These are phyloP conservation scores for Phaetusa simplex DNA, from an alignment of 2,113 vertebrate genomes.

Conservation along the genomic window DNA sequence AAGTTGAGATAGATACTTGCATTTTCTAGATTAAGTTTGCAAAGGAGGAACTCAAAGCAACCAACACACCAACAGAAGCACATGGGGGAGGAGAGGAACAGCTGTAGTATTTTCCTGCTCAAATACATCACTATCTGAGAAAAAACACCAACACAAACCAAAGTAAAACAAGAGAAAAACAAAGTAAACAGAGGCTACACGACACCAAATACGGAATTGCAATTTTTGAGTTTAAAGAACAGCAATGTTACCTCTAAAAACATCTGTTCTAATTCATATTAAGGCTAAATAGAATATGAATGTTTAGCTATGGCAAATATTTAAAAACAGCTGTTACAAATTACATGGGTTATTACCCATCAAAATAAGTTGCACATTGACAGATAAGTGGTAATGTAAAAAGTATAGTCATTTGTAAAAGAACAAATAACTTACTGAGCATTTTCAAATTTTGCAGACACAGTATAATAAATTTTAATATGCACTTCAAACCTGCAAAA, in stretches of 20 bases:
- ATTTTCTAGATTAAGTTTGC: background rate
- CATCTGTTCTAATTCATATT: background rate
- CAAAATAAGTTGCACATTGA: background rate
- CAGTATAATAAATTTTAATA: background rate
- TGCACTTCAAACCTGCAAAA: background rate
- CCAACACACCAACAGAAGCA: background rate
- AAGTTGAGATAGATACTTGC: background rate
- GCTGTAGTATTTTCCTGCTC: slow-evolving; percentile 21
- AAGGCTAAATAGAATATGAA: background rate
- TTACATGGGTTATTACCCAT: background rate
- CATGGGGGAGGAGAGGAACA: background rate
- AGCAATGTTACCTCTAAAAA: background rate
- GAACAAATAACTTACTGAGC: background rate
- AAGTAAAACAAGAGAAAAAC: background rate
- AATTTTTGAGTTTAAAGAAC: background rate
- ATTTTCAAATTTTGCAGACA: background rate
- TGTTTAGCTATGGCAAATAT: background rate
- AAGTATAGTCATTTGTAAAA: background rate
- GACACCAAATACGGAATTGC: background rate
- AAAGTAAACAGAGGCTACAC: background rate
- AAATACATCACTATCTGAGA: background rate
- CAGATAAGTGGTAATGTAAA: rapidly evolving
- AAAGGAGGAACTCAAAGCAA: background rate
- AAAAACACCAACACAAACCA: background rate
- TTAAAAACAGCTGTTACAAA: background rate